These are phyloP conservation scores for Ophioderma brevispina DNA, from an alignment of 35 echinoderm and acorn worm species.

Conservation along the genomic window DNA sequence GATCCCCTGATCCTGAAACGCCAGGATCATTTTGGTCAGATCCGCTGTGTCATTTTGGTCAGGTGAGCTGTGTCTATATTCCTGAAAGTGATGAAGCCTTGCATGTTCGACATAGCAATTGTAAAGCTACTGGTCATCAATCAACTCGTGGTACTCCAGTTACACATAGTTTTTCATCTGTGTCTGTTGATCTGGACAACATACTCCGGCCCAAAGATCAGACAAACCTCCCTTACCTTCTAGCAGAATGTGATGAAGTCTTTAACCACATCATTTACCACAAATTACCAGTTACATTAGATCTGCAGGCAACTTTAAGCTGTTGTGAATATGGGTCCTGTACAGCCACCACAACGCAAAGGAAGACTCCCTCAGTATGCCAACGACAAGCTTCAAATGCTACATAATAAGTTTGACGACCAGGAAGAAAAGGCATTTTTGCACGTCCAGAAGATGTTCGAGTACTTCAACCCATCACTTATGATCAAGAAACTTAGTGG, in stretches of 20 bases:
- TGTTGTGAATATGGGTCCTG: conserved; percentile 76
- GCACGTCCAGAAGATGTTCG: conserved; percentile 49
- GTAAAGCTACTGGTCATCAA: no score
- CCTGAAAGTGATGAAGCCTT: no score
- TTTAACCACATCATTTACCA: conserved; percentile 39
- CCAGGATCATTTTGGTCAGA: conserved; percentile 45
- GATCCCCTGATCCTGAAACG: conserved; percentile 34
- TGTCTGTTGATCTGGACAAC: conserved; percentile 35
- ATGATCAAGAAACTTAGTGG: conserved; percentile 55
- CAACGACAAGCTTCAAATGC: neutral
- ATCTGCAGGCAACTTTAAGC: conserved; percentile 44
- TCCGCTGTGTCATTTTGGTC: no score
- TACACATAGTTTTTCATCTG: neutral
- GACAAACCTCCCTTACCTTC: conserved; percentile 7
- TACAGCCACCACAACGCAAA: conserved; percentile 41
- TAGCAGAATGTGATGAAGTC: conserved; percentile 27
- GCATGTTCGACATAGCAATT: no score
- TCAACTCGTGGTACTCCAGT: no score
- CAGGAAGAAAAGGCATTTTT: conserved; percentile 46
- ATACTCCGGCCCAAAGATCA: neutral
- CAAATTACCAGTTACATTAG: conserved; percentile 53
- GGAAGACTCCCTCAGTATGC: conserved; percentile 39
- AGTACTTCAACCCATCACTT: conserved; percentile 53
- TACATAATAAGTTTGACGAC: conserved; percentile 51
- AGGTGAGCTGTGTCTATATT: no score